Evolutionary conservation across 2,113 vertebrate species (phyloP), one percentile per base, ranked within the genome.

Genomic region (Hyperoodon ampullatus): DNA sequence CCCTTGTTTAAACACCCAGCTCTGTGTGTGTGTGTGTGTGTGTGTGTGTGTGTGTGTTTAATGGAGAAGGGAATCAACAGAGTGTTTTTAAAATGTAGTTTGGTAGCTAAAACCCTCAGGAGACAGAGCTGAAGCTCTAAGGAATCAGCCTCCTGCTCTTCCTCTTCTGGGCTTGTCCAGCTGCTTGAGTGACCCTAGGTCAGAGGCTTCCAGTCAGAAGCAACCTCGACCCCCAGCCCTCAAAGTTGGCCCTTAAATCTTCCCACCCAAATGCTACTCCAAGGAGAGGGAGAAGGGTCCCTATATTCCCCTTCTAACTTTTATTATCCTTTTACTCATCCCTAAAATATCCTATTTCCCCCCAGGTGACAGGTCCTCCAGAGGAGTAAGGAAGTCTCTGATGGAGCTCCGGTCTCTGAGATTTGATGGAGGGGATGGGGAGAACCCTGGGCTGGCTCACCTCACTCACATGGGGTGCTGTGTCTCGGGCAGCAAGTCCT

Each of bases 81-180:
- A 66, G 58, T 70, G 14, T 86, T 95, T 96, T 35, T 8, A 74
- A 95, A 95, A 60, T 90, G 47, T 23, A 84, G 5, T 89, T 92
- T 65, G 55, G 44, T 35, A 68, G 39, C 65, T 90, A 60, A 72
- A 50, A 66, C 15, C 6, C 90, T 50, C 33, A 61, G 50, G 42
- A 68, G 30, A 47, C 28, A 30, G 35, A 60, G 65, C 13, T 21
- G 70, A 39, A n/a, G 6, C 13, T 71, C 60, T 55, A 58, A 13
- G 74, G 47, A 33, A 4, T 15, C 47, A 10, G 14, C 9, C 16
- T 70, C n/a, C 28, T 18, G 12, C 9, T 60, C 33, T 74, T 42
- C 21, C 35, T 50, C n/a, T 26, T 53, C n/a, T 1, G 11, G 28
- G 42, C 50, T 33, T n/a, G 33, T 58, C 47, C 42, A 23, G 70